Percentiles rank a stretch among this genome's conserved stretches.
These are phyloP conservation scores for Megaceryle maxima DNA, from an alignment of 2,113 vertebrate species.

Conservation along the genomic window DNA sequence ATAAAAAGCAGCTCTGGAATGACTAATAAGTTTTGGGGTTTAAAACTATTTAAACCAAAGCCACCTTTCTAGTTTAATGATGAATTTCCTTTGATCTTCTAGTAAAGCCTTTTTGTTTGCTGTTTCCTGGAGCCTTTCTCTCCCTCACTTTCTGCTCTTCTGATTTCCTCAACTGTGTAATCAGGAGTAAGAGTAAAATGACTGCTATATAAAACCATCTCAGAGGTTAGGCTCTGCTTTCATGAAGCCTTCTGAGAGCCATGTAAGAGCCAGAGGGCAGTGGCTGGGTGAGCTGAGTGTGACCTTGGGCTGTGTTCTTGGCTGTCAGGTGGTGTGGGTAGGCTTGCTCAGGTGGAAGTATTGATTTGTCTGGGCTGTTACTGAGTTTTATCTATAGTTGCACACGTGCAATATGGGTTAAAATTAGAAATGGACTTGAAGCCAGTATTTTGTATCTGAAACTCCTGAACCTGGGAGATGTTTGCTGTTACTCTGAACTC, in stretches of 20 bases:
- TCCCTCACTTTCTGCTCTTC: neutral
- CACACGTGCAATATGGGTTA: neutral
- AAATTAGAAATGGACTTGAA: slow-evolving; percentile 32
- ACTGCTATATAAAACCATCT: neutral
- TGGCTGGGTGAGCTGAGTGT: neutral
- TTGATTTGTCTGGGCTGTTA: neutral
- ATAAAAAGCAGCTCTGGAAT: neutral
- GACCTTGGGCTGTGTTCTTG: neutral
- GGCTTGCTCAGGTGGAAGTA: neutral
- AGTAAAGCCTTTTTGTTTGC: neutral
- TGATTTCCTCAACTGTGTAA: neutral
- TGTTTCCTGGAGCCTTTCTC: neutral
- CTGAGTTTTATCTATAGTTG: neutral
- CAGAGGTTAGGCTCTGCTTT: neutral
- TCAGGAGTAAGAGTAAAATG: neutral
- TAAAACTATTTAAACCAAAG: neutral
- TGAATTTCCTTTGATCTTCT: neutral
- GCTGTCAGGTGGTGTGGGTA: neutral
- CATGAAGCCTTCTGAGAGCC: neutral
- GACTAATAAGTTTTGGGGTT: neutral
- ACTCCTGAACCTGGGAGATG: neutral
- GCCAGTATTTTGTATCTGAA: neutral
- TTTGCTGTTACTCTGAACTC: neutral
- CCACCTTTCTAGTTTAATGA: neutral
- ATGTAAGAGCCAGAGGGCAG: accelerated